Base-by-base conservation (phyloP, 2,888 invertebrate genomes). In the Drosophila recens region DNA sequence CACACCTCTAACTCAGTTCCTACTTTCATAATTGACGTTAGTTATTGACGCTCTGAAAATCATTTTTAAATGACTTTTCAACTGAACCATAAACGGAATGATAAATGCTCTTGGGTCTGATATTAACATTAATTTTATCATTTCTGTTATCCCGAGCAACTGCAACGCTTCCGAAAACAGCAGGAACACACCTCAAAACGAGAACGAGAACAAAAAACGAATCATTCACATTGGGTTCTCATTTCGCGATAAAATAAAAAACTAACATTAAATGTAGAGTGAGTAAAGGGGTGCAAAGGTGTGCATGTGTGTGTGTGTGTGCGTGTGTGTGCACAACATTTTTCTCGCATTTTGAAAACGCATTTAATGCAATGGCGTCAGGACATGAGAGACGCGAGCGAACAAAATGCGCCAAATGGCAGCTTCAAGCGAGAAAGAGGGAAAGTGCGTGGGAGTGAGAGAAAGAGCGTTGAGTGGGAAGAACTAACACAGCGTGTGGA, bases 351-450 rank as follows among this genome's bases (percentile, higher is more conserved):
- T 74, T 81, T 79, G 65, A 79, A 84, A 81, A 74, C 70, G 64
- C 82, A 84, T 87, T 81, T 84, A 87, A 75, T 78, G 67, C 65
- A 81, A 83, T 78, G 64, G 78, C 65, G 54, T 27, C 40, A 23
- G 52, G 36, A 54, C 49, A 74, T 53, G 63, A 34, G 27, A 8
- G 45, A 56, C 23, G 46, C 15, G 46, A 46, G 45, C 36, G 56
- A 38, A 13, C 15, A 40, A 66, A 62, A 46, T 20, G 42, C 33
- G 52, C 52, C 52, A 48, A 76, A 61, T 78, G 46, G 63, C 51
- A 62, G 67, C 67, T 46, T 48, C 64, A 80, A 64, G n/a, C 11
- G 11, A 15, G 53, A 4, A 6, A 17, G 30, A 11, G 54, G 1
- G n/a, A 34, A 34, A 23, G 23, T 3, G 13, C 11, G 46, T 11